phyloP scores from a whole-genome alignment of 92 coral and sea anemone species.

The Montipora capitata region DNA sequence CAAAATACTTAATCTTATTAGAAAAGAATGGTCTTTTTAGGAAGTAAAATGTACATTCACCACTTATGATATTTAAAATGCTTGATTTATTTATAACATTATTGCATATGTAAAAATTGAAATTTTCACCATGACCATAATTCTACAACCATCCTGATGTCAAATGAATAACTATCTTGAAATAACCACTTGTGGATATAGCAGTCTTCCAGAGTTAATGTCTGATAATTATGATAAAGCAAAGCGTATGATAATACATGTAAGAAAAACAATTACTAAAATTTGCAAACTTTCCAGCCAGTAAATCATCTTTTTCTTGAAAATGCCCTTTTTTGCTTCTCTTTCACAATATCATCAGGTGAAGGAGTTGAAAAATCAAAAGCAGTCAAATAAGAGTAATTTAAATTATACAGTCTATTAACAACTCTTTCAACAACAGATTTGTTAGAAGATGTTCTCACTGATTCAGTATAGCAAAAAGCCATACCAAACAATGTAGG shows the following conservation, averaged over 20 bases:
- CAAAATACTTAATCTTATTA: too few relatives aligned
- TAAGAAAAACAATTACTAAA: too few relatives aligned
- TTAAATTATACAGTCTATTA: not conserved
- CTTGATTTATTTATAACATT: too few relatives aligned
- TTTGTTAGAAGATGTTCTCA: not conserved
- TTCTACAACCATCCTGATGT: too few relatives aligned
- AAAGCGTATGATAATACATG: too few relatives aligned
- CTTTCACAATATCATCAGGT: constrained; percentile 89
- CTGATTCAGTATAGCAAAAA: constrained; percentile 51
- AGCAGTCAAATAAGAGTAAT: constrained; percentile 33
- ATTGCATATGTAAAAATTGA: too few relatives aligned
- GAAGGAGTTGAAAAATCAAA: constrained; percentile 89
- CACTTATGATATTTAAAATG: too few relatives aligned
- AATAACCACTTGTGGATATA: too few relatives aligned
- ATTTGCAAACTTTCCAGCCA: not conserved
- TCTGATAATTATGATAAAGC: too few relatives aligned
- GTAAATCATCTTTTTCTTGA: constrained; percentile 40
- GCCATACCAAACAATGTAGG: constrained; percentile 84
- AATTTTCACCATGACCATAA: too few relatives aligned
- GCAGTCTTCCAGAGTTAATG: too few relatives aligned
- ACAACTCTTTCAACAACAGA: constrained; percentile 16
- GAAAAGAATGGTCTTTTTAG: not conserved
- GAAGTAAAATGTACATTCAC: not conserved
- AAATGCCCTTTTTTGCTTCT: constrained; percentile 84
- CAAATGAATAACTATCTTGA: too few relatives aligned